These are phyloP conservation scores for Ganaspis sp. DNA, from an alignment of 1,140 invertebrate genomes.

Conservation along the genomic window DNA sequence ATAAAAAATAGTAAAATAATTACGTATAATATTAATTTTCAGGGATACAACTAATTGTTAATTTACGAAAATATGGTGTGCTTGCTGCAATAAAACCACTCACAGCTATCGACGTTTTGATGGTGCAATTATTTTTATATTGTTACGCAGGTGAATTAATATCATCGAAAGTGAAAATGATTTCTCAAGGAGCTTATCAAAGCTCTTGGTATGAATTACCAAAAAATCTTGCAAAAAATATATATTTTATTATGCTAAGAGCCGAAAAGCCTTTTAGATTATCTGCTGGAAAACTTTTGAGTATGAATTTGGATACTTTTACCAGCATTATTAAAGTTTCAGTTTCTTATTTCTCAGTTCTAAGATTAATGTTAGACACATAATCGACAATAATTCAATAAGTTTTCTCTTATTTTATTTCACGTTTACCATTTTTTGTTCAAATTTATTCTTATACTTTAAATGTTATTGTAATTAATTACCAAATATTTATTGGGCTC, in stretches of 20 bases:
- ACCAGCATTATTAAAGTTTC: conserved; percentile 55
- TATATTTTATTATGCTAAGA: conserved; percentile 56
- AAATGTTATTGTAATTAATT: too few relatives aligned
- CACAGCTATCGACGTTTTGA: conserved; percentile 39
- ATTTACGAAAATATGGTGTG: conserved; percentile 27
- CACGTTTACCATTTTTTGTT: too few relatives aligned
- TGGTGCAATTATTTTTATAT: conserved; percentile 51
- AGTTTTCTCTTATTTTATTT: too few relatives aligned
- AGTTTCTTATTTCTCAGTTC: conserved; percentile 57
- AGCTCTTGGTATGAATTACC: conserved; percentile 55
- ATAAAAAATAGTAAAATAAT: not conserved
- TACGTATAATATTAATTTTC: conserved; percentile 12
- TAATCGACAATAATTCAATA: not conserved
- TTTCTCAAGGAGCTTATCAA: conserved; percentile 45
- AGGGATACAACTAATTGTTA: conserved; percentile 56
- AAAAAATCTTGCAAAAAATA: conserved; percentile 42
- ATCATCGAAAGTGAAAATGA: conserved; percentile 34
- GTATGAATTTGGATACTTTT: conserved; percentile 56
- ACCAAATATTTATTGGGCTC: too few relatives aligned
- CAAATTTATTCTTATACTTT: too few relatives aligned
- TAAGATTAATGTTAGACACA: conserved; percentile 49
- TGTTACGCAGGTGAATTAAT: conserved; percentile 57
- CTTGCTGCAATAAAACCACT: conserved; percentile 33
- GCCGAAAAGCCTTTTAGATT: conserved; percentile 47
- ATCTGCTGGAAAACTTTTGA: conserved; percentile 53